Base-by-base conservation (phyloP, 2,797 vertebrate genomes). In the Sebastes oblongus region DNA sequence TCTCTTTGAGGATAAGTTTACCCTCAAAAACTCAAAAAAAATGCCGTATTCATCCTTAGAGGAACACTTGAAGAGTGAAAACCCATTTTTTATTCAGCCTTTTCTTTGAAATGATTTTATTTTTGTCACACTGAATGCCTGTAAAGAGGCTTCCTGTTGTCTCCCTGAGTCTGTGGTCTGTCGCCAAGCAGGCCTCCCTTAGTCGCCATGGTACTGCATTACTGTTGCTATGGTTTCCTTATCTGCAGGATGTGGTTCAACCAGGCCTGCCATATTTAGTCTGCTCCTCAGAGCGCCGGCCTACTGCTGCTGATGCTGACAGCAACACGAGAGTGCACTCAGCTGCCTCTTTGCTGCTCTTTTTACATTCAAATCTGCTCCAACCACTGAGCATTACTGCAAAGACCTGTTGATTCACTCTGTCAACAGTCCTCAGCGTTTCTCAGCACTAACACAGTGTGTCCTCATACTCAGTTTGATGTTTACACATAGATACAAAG, bases 201-300 rank as follows among this genome's bases (percentile, higher is more conserved):
- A 58, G 86, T 89, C 91, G 46, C 89, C 86, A 92, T 93, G 91
- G 89, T 64, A 67, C 88, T 90, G 88, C 87, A 81, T 94, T 86
- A 83, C 91, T 77, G 96, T 96, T 96, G 92, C 95, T 92, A 96
- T 96, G 95, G 96, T 95, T 95, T 89, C 94, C 72, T 84, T 93
- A 92, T 93, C 93, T 92, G 78, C 89, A 92, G 91, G 90, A 93
- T 93, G 93, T 93, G 90, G 92, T 93, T 92, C 72, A 89, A 91
- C 90, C 88, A 91, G 84, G 85, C 85, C 86, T 93, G 92, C 93
- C 93, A 94, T 93, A 94, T 93, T 94, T 91, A 92, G 93, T 93
- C 79, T 86, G 72, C 72, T 85, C 72, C 72, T 83, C 60, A 42
- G 67, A 72, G 74, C 29, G 66, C 73, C 62, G 52, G 66, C 66